Evolutionary conservation across 2,888 invertebrate species (phyloP).

Genomic region (Polyommatus icarus): DNA sequence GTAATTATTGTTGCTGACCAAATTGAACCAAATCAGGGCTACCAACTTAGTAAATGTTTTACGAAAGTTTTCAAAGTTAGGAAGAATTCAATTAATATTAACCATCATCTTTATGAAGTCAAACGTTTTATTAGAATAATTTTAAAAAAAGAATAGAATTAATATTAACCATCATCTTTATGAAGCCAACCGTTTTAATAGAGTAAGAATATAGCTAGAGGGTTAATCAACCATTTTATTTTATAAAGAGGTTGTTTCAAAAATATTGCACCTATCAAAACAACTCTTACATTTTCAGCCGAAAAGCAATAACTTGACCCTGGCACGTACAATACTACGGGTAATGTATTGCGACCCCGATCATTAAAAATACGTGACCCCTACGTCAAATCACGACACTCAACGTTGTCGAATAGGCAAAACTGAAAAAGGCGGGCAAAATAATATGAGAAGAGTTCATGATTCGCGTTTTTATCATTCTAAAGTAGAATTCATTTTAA

Average conservation of each 20-base stretch:
- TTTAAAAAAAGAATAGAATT: no score
- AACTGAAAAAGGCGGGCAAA: no score
- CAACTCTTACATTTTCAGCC: background rate
- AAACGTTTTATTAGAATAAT: no score
- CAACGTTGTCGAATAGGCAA: background rate
- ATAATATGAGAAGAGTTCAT: no score
- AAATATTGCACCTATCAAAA: constrained; percentile 1
- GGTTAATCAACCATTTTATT: background rate
- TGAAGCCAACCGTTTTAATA: background rate
- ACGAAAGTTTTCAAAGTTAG: background rate
- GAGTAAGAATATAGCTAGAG: background rate
- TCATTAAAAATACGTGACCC: constrained; percentile 10
- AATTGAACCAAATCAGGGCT: background rate
- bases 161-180: background rate
- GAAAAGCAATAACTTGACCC: constrained; percentile 8
- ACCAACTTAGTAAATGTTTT: background rate
- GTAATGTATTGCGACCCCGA: constrained; percentile 2
- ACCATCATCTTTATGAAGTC: no score
- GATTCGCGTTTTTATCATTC: no score
- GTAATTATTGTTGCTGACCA: background rate
- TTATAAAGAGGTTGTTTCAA: background rate
- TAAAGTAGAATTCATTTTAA: no score
- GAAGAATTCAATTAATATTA: background rate
- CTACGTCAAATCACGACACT: background rate
- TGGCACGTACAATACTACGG: background rate